Evolutionary conservation across 2,797 vertebrate species (phyloP), one percentile per base, ranked within the genome.

Genomic region (Tenualosa ilisha): DNA sequence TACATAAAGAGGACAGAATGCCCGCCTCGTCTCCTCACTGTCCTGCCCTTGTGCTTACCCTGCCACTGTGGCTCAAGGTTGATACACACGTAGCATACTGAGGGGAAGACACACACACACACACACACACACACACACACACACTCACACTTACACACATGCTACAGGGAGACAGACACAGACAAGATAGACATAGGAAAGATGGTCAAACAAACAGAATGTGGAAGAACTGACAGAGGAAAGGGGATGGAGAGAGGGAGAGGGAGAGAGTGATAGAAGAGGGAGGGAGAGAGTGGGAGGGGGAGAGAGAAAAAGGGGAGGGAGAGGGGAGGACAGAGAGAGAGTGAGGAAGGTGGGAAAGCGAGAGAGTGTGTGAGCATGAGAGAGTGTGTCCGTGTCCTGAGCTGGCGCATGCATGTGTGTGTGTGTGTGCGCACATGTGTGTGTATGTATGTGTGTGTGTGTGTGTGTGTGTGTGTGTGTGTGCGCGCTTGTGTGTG

Each of bases 31-130:
- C 59, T 85, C 82, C 86, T 88, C 85, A 26, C 63, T 88, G 86
- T 90, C 65, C 20, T 82, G 59, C 85, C 22, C 83, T 20, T 88
- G 46, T 87, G 63, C 68, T 59, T 24, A 49, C 26, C 8, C 87
- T 85, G 91, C 88, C 88, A 26, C 86, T 86, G 11, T 86, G 84
- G 89, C 87, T 91, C 79, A 90, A 90, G 82, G 88, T 90, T 87
- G 87, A 86, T 61, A 86, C 75, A 86, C 75, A 82, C 84, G 54
- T 46, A 31, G 79, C 65, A 83, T n/a, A 84, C 24, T 17, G 51
- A 61, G 56, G 81, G 20, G 46, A 63, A 63, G 17, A 61, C n/a
- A 65, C 61, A 65, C 61, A 65, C 22, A 17, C 61, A 65, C 59
- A 61, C 59, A n/a, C 59, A 61, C 59, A 61, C 59, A n/a, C 59